phyloP scores from a whole-genome alignment of 1,140 invertebrate genomes.

The Condylostylus longicornis region DNA sequence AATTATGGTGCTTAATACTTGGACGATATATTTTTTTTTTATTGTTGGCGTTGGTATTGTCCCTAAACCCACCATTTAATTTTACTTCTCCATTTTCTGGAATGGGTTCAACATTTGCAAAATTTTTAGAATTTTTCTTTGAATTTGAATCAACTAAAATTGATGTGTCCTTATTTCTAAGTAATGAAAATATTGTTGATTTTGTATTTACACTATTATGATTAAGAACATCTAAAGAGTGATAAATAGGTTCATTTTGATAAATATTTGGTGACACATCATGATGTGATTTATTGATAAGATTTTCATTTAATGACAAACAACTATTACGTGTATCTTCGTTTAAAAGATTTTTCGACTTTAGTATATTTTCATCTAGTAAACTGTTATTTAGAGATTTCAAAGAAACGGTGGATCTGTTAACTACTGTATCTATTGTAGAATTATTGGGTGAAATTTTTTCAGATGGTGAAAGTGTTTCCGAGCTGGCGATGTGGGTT shows the following conservation, averaged over 20 bases:
- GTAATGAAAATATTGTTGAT: no score
- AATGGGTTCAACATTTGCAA: no score
- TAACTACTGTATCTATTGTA: constrained; percentile 11
- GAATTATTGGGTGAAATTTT: constrained; percentile 16
- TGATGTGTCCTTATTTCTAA: no score
- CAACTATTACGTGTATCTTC: neutral
- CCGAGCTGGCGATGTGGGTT: constrained; percentile 23
- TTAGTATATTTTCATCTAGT: neutral
- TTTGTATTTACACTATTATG: no score
- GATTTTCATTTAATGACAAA: constrained; percentile 1
- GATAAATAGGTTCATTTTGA: no score
- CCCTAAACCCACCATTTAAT: no score
- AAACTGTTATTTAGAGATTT: neutral
- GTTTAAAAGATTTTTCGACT: neutral
- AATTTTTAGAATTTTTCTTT: no score
- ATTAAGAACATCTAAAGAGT: no score
- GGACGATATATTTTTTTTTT: constrained; percentile 21
- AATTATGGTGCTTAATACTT: constrained; percentile 24
- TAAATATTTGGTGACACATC: no score
- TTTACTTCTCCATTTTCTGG: no score
- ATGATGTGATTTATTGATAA: neutral
- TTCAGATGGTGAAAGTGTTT: constrained; percentile 27
- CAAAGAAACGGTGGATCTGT: constrained; percentile 12
- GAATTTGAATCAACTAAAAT: no score
- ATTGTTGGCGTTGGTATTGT: no score